phyloP scores from a whole-genome alignment of 2,113 vertebrate genomes.

The Tretioscincus oriximinensis region DNA sequence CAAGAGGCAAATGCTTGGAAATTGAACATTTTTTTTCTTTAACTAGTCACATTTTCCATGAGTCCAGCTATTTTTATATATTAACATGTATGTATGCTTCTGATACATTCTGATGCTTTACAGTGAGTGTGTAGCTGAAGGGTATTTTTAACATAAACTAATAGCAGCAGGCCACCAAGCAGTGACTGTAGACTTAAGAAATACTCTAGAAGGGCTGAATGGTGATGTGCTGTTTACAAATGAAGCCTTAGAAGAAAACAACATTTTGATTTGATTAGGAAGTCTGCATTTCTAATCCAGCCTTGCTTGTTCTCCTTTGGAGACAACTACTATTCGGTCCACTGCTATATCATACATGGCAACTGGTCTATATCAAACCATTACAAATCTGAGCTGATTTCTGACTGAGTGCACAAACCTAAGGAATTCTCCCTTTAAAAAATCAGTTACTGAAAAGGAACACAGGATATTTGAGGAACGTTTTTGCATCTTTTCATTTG shows the following conservation, averaged over 20 bases:
- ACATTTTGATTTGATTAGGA: too few species aligned
- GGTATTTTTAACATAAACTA: background rate
- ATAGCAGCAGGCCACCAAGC: background rate
- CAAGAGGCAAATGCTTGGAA: background rate
- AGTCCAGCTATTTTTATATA: background rate
- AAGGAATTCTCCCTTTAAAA: background rate
- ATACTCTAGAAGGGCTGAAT: too few species aligned
- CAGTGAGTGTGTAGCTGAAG: background rate
- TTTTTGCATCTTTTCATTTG: background rate
- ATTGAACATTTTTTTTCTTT: background rate
- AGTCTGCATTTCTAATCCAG: too few species aligned
- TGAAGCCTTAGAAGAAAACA: too few species aligned
- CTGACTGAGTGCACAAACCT: background rate
- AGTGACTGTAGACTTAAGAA: too few species aligned
- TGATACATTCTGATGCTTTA: background rate
- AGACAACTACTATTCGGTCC: too few species aligned
- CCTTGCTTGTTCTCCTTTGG: too few species aligned
- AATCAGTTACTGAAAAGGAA: background rate
- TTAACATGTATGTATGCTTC: too few species aligned
- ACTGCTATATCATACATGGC: too few species aligned
- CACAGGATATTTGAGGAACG: background rate
- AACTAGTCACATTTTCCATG: background rate
- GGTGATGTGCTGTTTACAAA: too few species aligned
- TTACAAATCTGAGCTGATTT: background rate
- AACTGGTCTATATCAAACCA: background rate